These are phyloP conservation scores for Ispidina picta DNA, from an alignment of 2,797 vertebrate species.

Conservation along the genomic window DNA sequence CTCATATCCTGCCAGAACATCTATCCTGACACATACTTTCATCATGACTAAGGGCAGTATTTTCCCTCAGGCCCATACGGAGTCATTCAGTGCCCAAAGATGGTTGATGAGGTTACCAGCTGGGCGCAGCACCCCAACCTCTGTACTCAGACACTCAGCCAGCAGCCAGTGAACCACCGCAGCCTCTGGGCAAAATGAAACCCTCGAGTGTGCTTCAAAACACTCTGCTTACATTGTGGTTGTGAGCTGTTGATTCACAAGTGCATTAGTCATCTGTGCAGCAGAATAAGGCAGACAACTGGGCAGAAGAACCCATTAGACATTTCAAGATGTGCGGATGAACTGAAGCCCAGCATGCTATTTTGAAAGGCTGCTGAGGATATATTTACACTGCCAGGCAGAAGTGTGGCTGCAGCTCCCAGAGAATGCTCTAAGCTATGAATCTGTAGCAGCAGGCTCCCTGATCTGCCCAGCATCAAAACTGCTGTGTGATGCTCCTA, in stretches of 20 bases:
- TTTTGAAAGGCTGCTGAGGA: background rate
- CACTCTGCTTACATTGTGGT: background rate
- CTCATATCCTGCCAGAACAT: background rate
- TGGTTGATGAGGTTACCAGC: background rate
- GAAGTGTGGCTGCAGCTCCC: background rate
- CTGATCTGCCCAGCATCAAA: background rate
- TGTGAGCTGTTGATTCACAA: conserved; percentile 8
- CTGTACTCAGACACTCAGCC: background rate
- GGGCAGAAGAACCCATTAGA: background rate
- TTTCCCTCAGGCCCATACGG: background rate
- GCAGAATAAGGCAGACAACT: background rate
- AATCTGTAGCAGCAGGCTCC: background rate
- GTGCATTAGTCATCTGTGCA: conserved; percentile 1
- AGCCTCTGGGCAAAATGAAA: background rate
- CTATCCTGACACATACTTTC: background rate
- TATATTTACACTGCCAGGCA: background rate
- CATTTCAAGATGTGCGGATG: background rate
- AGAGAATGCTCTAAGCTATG: background rate
- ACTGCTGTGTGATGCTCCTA: background rate
- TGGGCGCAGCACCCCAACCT: background rate
- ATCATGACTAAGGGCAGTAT: background rate
- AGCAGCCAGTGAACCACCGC: background rate
- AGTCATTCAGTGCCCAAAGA: background rate
- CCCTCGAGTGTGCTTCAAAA: background rate
- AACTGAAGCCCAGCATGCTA: background rate